These are phyloP conservation scores for Bubo scandiacus DNA, from an alignment of 2,113 vertebrate species.

Conservation along the genomic window DNA sequence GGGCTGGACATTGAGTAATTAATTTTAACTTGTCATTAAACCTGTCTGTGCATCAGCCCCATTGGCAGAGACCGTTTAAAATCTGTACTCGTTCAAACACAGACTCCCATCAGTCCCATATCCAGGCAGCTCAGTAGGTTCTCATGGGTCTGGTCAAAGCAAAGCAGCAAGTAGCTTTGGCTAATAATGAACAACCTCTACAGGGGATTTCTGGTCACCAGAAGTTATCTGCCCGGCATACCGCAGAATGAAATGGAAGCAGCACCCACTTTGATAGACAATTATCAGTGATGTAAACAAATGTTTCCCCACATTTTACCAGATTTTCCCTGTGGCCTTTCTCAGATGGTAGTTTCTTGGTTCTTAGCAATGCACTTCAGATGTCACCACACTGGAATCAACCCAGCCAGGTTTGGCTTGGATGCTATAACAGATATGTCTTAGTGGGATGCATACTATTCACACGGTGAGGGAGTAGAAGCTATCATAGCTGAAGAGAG, in stretches of 20 bases:
- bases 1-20: neutral
- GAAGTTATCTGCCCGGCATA: neutral
- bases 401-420: neutral
- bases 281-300: neutral
- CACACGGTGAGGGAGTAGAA: neutral
- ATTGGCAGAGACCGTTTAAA: neutral
- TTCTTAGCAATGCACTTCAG: neutral
- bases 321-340: neutral
- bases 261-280: neutral
- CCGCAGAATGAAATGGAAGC: neutral
- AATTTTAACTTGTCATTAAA: slow-evolving; percentile 4
- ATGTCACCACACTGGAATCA: neutral
- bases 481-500: neutral
- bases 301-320: neutral
- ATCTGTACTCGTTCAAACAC: neutral
- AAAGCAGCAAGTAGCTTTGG: neutral
- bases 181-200: neutral
- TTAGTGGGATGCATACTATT: neutral
- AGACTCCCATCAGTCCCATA: neutral
- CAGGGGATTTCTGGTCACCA: neutral
- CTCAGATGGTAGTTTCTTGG: neutral
- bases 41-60: neutral
- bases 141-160: neutral
- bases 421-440: neutral
- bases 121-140: neutral